These are phyloP conservation scores for Gymnarchus niloticus DNA, from an alignment of 2,113 vertebrate genomes.

Conservation along the genomic window DNA sequence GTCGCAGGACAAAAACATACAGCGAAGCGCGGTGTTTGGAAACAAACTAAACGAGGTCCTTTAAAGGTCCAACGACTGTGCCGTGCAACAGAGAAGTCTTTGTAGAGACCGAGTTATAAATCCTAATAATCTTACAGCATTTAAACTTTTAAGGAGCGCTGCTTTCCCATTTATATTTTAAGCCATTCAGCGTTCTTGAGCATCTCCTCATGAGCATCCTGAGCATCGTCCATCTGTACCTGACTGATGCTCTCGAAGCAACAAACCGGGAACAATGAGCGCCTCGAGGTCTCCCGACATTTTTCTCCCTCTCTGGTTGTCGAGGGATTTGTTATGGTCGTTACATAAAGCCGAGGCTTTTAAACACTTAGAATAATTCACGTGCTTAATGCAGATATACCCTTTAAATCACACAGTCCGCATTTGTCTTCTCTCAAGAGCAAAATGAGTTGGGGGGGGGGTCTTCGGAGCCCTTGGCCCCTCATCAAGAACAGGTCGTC, in stretches of 20 bases:
- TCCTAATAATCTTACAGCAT: background rate
- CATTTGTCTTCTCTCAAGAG: background rate
- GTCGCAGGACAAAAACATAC: background rate
- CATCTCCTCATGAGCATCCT: background rate
- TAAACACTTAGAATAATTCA: background rate
- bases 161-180: background rate
- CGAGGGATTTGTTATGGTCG: background rate
- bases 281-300: constrained; percentile 10
- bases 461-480: background rate
- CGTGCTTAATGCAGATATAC: no score
- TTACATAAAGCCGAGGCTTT: background rate
- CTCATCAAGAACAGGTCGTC: background rate
- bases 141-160: background rate
- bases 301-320: background rate
- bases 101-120: background rate
- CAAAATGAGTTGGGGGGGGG: background rate
- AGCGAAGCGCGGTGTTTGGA: background rate
- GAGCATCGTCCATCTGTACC: background rate
- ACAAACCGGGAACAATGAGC: background rate
- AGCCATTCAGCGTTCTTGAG: background rate
- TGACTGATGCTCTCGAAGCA: no score
- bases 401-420: no score
- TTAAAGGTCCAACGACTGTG: background rate
- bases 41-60: background rate
- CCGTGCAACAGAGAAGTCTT: background rate